Evolutionary conservation across 1,140 invertebrate genomes (phyloP).

Genomic region (Pseudobourletiella spinata): DNA sequence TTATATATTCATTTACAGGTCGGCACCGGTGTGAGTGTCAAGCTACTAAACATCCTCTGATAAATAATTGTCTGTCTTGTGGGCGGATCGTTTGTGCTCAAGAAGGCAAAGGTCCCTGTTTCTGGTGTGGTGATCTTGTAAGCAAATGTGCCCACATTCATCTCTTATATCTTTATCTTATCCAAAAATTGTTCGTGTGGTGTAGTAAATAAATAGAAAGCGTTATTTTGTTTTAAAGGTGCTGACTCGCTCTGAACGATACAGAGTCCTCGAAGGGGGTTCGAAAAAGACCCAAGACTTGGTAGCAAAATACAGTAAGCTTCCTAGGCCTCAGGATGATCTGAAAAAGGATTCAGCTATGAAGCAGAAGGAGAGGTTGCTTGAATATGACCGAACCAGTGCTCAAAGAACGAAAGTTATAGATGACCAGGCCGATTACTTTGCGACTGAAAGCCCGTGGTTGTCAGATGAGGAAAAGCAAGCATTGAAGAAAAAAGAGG

Average conservation of each 20-base stretch:
- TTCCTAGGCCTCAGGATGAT: slow-evolving; percentile 26
- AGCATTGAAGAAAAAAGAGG: slow-evolving; percentile 58
- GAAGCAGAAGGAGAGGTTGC: slow-evolving; percentile 64
- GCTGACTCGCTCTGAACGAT: slow-evolving; percentile 55
- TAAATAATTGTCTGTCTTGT: slow-evolving; percentile 90
- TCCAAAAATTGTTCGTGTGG: too few relatives aligned
- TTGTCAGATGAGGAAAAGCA: slow-evolving; percentile 59
- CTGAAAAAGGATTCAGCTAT: slow-evolving; percentile 54
- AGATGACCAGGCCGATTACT: slow-evolving; percentile 93
- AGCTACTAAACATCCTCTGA: slow-evolving; percentile 75
- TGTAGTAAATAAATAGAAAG: too few relatives aligned
- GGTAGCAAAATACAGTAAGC: slow-evolving; percentile 24
- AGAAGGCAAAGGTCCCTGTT: slow-evolving; percentile 62
- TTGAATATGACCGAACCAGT: slow-evolving; percentile 81
- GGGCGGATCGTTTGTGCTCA: slow-evolving; percentile 91
- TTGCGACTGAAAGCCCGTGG: slow-evolving; percentile 71
- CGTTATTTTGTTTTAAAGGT: slow-evolving; percentile 39
- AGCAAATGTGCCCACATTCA: too few relatives aligned
- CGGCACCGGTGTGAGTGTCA: slow-evolving; percentile 84
- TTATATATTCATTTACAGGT: slow-evolving; percentile 46
- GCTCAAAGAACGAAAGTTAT: slow-evolving; percentile 78
- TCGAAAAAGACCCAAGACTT: slow-evolving; percentile 27
- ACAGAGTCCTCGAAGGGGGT: slow-evolving; percentile 16
- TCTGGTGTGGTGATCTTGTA: slow-evolving; percentile 70
- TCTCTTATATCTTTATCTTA: too few relatives aligned